Percentiles rank a stretch among this genome's conserved stretches.
Evolutionary conservation across 2,113 vertebrate genomes (phyloP).

Genomic region (Pedionomus torquatus): DNA sequence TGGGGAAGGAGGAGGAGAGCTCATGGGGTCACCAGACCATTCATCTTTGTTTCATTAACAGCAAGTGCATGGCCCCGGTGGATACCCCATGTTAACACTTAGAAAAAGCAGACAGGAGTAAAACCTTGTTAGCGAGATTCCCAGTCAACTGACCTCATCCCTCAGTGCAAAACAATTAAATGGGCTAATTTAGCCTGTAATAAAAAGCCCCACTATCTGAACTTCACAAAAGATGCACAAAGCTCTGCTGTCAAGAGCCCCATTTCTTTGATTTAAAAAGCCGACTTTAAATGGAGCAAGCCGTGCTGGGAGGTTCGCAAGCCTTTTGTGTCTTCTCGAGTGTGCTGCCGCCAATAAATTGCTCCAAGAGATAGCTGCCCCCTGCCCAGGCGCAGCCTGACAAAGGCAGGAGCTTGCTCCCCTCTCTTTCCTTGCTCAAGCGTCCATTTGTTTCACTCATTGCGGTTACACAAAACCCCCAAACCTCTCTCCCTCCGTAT

Average conservation of each 20-base stretch:
- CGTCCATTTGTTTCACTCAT: neutral
- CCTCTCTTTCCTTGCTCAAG: neutral
- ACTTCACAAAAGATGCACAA: constrained; percentile 52
- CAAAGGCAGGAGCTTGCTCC: neutral
- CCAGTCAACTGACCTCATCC: constrained; percentile 54
- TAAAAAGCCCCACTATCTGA: constrained; percentile 17
- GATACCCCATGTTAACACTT: neutral
- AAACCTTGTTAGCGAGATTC: constrained; percentile 56
- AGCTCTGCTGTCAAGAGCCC: constrained; percentile 59
- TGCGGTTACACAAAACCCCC: neutral
- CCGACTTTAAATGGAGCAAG: neutral
- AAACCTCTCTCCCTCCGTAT: neutral
- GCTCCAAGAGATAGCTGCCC: neutral
- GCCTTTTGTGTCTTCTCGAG: constrained; percentile 43
- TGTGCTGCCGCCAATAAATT: neutral
- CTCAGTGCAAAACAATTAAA: constrained; percentile 25
- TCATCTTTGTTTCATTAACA: constrained; percentile 27
- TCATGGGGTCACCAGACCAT: neutral
- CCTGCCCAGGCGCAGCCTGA: neutral
- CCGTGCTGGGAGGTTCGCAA: neutral
- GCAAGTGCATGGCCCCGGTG: neutral
- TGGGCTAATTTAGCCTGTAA: constrained; percentile 33
- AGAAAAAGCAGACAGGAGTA: constrained; percentile 2
- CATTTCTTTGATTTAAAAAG: constrained; percentile 53
- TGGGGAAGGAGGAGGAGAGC: neutral